These are phyloP conservation scores for Morelia viridis DNA, from an alignment of 2,797 vertebrate species.

Conservation along the genomic window DNA sequence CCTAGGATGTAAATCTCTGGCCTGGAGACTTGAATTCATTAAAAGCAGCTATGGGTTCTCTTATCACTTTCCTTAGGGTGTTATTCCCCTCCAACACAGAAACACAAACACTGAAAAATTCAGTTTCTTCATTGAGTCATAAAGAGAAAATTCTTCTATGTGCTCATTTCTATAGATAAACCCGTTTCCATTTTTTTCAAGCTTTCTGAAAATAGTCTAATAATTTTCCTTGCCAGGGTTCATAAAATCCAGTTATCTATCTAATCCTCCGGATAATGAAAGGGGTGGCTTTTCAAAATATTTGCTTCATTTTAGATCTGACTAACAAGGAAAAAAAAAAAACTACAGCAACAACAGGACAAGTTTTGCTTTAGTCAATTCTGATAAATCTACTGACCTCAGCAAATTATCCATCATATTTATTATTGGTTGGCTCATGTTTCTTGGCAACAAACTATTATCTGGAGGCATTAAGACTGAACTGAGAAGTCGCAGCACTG, in stretches of 20 bases:
- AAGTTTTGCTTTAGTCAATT: not conserved
- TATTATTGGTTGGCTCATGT: not conserved
- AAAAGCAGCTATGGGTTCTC: no score
- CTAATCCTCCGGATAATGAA: not conserved
- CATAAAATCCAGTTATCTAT: not conserved
- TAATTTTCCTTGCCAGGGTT: not conserved
- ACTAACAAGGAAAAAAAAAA: not conserved
- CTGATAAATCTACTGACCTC: not conserved
- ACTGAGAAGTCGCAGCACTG: not conserved
- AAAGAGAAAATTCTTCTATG: slow-evolving; percentile 11
- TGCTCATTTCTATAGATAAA: slow-evolving; percentile 38
- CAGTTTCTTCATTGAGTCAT: not conserved
- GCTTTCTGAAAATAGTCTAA: slow-evolving; percentile 20
- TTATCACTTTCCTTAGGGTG: slow-evolving; percentile 1
- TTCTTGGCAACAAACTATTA: not conserved
- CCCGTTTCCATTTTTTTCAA: not conserved
- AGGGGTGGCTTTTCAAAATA: rapidly evolving
- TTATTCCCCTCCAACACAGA: slow-evolving; percentile 24
- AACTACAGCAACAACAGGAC: not conserved
- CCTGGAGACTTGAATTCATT: no score
- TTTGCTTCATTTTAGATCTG: not conserved
- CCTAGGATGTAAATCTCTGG: no score
- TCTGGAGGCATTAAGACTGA: not conserved
- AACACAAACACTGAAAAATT: slow-evolving; percentile 1
- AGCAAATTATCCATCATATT: not conserved